A percentile compares a stretch with the other conserved stretches of the same genome.
These are phyloP conservation scores for Coracias cyanogaster DNA, from an alignment of 2,797 vertebrate genomes.

Conservation along the genomic window DNA sequence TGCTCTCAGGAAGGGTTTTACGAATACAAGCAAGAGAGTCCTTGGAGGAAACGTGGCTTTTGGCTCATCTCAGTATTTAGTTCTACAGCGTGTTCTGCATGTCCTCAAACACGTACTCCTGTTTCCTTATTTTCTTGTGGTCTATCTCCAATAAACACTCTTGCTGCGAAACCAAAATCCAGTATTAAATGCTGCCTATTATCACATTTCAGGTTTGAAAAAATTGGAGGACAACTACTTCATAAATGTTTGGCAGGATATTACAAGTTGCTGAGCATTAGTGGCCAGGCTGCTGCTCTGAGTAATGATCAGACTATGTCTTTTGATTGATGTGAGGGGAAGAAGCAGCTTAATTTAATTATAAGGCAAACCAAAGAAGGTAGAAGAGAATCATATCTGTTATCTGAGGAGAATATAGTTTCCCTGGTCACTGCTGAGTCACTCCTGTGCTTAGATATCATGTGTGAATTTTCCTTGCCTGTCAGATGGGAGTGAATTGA, in stretches of 20 bases:
- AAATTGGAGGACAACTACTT: background rate
- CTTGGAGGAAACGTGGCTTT: slow-evolving; percentile 36
- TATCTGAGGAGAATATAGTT: background rate
- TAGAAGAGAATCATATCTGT: background rate
- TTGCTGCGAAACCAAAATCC: background rate
- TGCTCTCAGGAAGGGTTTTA: slow-evolving; percentile 48
- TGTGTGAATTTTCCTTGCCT: background rate
- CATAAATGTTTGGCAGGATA: background rate
- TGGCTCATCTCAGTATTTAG: slow-evolving; percentile 34
- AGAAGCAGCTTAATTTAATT: background rate
- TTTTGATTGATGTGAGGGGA: background rate
- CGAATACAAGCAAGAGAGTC: slow-evolving; percentile 26
- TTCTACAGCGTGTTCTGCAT: background rate
- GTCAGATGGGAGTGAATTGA: background rate
- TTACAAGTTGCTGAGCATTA: background rate
- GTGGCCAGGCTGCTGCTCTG: background rate
- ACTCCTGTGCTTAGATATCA: background rate
- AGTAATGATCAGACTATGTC: background rate
- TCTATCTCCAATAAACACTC: slow-evolving; percentile 9
- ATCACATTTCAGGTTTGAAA: background rate
- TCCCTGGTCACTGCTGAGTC: background rate
- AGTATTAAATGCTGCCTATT: background rate
- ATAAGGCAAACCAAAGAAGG: background rate
- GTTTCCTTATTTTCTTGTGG: slow-evolving; percentile 43
- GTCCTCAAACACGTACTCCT: slow-evolving; percentile 23